A percentile compares a stretch with the other conserved stretches of the same genome.
These are phyloP conservation scores for Hyles lineata DNA, from an alignment of 2,888 invertebrate genomes.

Conservation along the genomic window DNA sequence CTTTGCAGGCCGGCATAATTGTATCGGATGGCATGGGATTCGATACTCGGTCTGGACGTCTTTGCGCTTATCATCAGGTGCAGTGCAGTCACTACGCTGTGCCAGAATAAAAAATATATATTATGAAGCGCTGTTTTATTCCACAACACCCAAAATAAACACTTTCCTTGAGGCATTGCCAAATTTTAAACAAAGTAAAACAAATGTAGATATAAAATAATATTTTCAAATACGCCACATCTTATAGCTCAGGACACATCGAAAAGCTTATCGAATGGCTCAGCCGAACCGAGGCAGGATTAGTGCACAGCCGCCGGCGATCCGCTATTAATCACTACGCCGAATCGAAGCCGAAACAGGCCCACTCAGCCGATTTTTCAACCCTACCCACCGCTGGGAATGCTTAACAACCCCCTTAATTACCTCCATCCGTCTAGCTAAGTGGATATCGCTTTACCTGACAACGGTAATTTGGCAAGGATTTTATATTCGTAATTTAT, in stretches of 20 bases:
- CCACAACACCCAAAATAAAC: no score
- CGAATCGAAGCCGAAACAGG: constrained; percentile 28
- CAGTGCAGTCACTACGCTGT: no score
- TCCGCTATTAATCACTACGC: constrained; percentile 29
- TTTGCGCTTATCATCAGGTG: no score
- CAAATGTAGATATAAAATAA: no score
- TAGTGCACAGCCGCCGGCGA: constrained; percentile 25
- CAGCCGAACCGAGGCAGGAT: constrained; percentile 25
- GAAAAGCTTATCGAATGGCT: constrained; percentile 18
- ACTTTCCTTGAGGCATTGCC: no score
- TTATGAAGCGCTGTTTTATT: no score
- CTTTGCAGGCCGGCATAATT: no score
- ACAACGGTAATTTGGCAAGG: constrained; percentile 4
- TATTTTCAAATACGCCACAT: background rate
- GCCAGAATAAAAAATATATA: no score
- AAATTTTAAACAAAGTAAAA: background rate
- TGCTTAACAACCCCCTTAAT: constrained; percentile 28
- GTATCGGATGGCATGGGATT: no score
- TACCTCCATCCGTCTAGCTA: constrained; percentile 25
- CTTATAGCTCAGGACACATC: background rate
- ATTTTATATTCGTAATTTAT: constrained; percentile 15
- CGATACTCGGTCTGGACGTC: no score
- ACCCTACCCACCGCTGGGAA: constrained; percentile 24
- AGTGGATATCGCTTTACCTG: constrained; percentile 26
- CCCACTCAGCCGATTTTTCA: constrained; percentile 28